Conservation (phyloP, 2,797 vertebrate genomes). For the Typhlichthys eigenmanni region DNA sequence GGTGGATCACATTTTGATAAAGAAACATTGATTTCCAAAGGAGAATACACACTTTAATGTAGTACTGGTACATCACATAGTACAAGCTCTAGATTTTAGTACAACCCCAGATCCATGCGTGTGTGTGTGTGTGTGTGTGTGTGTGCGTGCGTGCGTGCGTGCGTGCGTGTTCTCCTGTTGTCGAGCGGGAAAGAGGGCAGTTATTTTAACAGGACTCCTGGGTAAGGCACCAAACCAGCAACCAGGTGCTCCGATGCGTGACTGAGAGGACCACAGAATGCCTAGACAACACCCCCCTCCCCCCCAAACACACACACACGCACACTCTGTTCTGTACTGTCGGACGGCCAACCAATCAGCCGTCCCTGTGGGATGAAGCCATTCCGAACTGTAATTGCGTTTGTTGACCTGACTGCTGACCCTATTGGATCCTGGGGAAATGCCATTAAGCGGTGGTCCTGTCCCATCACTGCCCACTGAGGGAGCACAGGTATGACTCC, state of each 20-base stretch:
- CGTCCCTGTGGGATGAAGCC: constrained; percentile 73
- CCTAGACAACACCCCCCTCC: constrained; percentile 54
- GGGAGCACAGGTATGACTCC: constrained; percentile 40
- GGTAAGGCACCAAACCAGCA: constrained; percentile 68
- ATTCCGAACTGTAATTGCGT: constrained; percentile 79
- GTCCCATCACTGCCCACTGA: constrained; percentile 52
- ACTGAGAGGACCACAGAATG: constrained; percentile 68
- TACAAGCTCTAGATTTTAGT: neutral
- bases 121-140: too few relatives aligned
- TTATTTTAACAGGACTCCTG: constrained; percentile 75
- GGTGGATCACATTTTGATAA: neutral
- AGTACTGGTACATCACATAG: neutral
- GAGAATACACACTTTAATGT: neutral
- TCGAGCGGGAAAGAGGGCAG: constrained; percentile 41
- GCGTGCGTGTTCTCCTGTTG: neutral
- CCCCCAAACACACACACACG: neutral
- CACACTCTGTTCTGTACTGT: constrained; percentile 21
- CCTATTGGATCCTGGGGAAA: constrained; percentile 78
- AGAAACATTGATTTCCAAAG: neutral
- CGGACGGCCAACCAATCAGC: constrained; percentile 71
- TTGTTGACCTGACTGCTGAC: constrained; percentile 78
- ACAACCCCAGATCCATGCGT: neutral
- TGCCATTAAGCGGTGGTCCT: constrained; percentile 76
- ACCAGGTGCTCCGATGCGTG: constrained; percentile 75
- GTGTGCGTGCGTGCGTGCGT: too few relatives aligned